Evolutionary conservation across 2,888 invertebrate species (phyloP).

Genomic region (Ormyrus thymus): DNA sequence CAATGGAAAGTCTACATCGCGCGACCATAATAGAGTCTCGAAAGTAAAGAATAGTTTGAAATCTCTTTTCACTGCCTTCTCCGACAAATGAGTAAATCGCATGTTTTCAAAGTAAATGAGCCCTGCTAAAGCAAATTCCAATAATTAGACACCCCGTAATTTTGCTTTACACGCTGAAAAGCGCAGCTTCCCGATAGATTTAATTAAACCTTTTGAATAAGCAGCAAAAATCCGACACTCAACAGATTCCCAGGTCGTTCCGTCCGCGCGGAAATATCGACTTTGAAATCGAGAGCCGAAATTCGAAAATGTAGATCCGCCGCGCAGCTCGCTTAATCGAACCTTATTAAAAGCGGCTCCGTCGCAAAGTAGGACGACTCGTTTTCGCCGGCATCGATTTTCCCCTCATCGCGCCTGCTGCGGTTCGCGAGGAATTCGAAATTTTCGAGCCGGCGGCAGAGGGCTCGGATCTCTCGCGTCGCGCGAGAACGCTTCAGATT

Average conservation of each 20-base stretch:
- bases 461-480: background rate
- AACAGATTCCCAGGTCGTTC: no score
- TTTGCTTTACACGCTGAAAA: conserved; percentile 11
- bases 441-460: no score
- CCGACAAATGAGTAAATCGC: conserved; percentile 28
- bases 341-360: no score
- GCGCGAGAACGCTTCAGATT: background rate
- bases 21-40: no score
- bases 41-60: background rate
- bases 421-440: no score
- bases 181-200: conserved; percentile 12
- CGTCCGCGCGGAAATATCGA: no score
- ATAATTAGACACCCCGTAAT: conserved; percentile 35
- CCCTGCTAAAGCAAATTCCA: conserved; percentile 37
- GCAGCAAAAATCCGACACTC: background rate
- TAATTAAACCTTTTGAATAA: conserved; percentile 45
- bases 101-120: conserved; percentile 25
- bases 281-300: no score
- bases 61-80: conserved; percentile 16
- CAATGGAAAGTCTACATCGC: no score
- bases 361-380: no score
- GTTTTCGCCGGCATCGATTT: background rate
- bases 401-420: background rate
- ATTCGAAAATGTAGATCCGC: no score
- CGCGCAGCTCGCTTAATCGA: no score